Evolutionary conservation across 1,140 invertebrate genomes (phyloP).

Genomic region (Parasteatoda tepidariorum): DNA sequence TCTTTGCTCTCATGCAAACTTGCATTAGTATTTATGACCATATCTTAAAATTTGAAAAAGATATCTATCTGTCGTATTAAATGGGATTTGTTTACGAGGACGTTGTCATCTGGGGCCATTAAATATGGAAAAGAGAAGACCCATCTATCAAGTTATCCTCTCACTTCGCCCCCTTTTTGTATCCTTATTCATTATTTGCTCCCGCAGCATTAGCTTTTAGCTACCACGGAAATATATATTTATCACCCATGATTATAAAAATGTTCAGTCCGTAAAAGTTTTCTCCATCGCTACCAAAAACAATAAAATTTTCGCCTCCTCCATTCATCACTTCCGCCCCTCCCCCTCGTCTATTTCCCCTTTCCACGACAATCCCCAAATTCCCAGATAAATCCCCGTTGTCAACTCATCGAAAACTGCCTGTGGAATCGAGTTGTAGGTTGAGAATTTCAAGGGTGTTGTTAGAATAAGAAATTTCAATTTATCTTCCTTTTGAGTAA

Average conservation of each 20-base stretch:
- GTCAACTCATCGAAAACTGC: background rate
- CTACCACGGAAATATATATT: conserved; percentile 44
- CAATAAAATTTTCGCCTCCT: conserved; percentile 36
- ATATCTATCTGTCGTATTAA: background rate
- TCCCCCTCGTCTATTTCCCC: background rate
- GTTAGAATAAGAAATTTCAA: conserved; percentile 13
- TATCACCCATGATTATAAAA: conserved; percentile 59
- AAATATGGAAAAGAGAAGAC: background rate
- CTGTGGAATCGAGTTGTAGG: conserved; percentile 12
- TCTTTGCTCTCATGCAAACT: background rate
- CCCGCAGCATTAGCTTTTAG: conserved; percentile 46
- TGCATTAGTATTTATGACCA: background rate
- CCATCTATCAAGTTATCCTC: background rate
- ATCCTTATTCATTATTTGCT: conserved; percentile 38
- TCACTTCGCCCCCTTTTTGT: background rate
- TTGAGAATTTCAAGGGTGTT: conserved; percentile 29
- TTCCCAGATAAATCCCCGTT: background rate
- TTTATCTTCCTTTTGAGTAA: conserved; percentile 19
- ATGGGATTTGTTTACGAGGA: background rate
- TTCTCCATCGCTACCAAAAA: conserved; percentile 27
- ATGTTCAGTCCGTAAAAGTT: conserved; percentile 36
- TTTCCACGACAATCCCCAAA: background rate
- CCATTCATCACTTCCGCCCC: conserved; percentile 47
- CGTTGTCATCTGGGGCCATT: background rate
- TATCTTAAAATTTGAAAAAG: background rate